phyloP scores from a whole-genome alignment of 2,113 vertebrate species.

The Zingel zingel region DNA sequence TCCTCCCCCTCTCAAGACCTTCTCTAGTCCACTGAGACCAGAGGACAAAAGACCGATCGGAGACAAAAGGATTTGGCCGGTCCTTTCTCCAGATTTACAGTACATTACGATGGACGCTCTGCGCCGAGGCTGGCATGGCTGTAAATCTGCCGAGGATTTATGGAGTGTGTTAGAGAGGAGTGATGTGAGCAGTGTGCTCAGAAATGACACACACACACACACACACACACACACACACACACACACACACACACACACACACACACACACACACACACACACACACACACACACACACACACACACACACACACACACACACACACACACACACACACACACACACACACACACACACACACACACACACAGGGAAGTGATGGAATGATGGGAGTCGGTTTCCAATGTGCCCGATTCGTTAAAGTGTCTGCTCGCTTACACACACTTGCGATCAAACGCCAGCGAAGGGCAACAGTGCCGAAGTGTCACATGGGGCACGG shows the following conservation, averaged over 20 bases:
- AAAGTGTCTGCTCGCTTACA: constrained; percentile 54
- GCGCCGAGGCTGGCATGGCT: constrained; percentile 52
- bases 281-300: constrained; percentile 62
- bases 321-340: constrained; percentile 64
- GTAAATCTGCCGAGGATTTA: constrained; percentile 77
- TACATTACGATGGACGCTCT: constrained; percentile 47
- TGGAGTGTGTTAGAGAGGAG: constrained; percentile 57
- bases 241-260: constrained; percentile 63
- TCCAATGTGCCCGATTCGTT: constrained; percentile 52
- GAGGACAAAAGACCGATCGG: constrained; percentile 58
- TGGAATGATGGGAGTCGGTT: constrained; percentile 62
- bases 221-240: constrained; percentile 62
- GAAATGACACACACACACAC: constrained; percentile 63
- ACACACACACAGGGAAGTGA: constrained; percentile 66
- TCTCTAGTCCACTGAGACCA: constrained; percentile 46
- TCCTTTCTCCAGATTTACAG: constrained; percentile 71
- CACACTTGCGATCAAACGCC: constrained; percentile 39
- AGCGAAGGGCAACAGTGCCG: constrained; percentile 43
- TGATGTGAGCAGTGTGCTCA: constrained; percentile 57
- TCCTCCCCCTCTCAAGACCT: constrained; percentile 31
- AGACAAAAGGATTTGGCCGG: constrained; percentile 64
- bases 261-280: constrained; percentile 64
- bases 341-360: constrained; percentile 62
- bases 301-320: constrained; percentile 63
- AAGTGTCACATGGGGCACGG: constrained; percentile 17